Percentiles rank a stretch among this genome's conserved stretches.
These are phyloP conservation scores for Apistogramma diplotaenia DNA, from an alignment of 2,113 vertebrate species.

Conservation along the genomic window DNA sequence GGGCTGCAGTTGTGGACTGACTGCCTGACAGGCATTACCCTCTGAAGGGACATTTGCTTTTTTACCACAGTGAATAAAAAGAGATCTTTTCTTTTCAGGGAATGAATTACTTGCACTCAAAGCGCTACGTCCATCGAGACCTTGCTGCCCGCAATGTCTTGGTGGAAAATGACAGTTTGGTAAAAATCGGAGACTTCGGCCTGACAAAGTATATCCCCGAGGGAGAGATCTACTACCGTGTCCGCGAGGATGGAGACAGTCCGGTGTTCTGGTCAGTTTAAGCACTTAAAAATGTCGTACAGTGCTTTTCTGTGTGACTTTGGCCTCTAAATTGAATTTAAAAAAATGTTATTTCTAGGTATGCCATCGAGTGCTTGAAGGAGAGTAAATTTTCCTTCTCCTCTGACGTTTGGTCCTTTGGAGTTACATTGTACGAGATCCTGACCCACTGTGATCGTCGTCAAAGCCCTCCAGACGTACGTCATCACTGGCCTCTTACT, in stretches of 20 bases:
- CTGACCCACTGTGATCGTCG: conserved; percentile 82
- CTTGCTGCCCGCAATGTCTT: conserved; percentile 90
- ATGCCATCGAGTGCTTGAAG: conserved; percentile 90
- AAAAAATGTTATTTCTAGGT: conserved; percentile 73
- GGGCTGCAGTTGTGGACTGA: background rate
- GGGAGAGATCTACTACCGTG: conserved; percentile 86
- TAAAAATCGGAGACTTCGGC: conserved; percentile 95
- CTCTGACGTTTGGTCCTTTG: conserved; percentile 94
- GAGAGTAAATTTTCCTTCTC: conserved; percentile 90
- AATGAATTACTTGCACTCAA: conserved; percentile 89
- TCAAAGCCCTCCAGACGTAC: conserved; percentile 84
- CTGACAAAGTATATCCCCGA: conserved; percentile 90
- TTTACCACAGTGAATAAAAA: background rate
- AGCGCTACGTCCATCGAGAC: conserved; percentile 89
- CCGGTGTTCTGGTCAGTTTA: conserved; percentile 88
- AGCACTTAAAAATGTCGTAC: background rate
- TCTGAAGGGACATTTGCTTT: background rate
- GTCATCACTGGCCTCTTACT: conserved; percentile 3
- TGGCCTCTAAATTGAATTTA: background rate
- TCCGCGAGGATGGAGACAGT: conserved; percentile 88
- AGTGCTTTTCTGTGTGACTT: background rate
- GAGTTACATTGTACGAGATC: conserved; percentile 91
- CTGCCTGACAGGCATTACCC: background rate
- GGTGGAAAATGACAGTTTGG: conserved; percentile 84
- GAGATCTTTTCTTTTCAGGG: conserved; percentile 73